These are phyloP conservation scores for Tadarida brasiliensis DNA, from an alignment of 2,797 vertebrate genomes.

Conservation along the genomic window DNA sequence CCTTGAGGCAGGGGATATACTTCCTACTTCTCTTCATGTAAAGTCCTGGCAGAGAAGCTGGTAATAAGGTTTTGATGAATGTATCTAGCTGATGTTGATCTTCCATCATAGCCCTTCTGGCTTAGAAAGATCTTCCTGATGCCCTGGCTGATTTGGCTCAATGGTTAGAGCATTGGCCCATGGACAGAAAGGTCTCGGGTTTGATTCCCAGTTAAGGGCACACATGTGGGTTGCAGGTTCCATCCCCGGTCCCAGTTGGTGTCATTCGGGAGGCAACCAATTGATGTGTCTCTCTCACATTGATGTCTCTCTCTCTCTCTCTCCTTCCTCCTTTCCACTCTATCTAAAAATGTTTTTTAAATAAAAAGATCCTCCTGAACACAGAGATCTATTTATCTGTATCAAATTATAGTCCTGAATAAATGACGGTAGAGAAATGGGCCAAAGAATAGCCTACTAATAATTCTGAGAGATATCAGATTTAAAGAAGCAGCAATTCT, in stretches of 20 bases:
- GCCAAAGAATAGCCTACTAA: constrained; percentile 48
- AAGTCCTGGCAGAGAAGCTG: not conserved
- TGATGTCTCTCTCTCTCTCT: too few species aligned
- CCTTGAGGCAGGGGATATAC: not conserved
- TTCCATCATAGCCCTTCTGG: not conserved
- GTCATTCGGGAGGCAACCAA: too few species aligned
- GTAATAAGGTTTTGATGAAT: constrained; percentile 15
- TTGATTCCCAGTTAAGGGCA: too few species aligned
- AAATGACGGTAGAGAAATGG: constrained; percentile 48
- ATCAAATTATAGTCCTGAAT: constrained; percentile 64
- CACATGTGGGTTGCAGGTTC: too few species aligned
- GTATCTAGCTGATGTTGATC: constrained; percentile 13
- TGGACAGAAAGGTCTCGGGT: too few species aligned
- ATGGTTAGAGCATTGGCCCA: too few species aligned
- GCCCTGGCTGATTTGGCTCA: too few species aligned
- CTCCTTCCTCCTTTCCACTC: too few species aligned
- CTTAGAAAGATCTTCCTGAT: not conserved
- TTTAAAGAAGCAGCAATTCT: not conserved
- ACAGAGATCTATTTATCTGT: constrained; percentile 31
- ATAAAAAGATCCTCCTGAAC: constrained; percentile 53
- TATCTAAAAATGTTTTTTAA: too few species aligned
- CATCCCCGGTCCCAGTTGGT: too few species aligned
- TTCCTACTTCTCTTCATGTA: not conserved
- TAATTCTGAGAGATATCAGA: constrained; percentile 62
- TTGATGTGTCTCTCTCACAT: too few species aligned